Percentiles rank a stretch among this genome's conserved stretches.
phyloP scores from a whole-genome alignment of 2,888 invertebrate species.

The Strigamia maritima region DNA sequence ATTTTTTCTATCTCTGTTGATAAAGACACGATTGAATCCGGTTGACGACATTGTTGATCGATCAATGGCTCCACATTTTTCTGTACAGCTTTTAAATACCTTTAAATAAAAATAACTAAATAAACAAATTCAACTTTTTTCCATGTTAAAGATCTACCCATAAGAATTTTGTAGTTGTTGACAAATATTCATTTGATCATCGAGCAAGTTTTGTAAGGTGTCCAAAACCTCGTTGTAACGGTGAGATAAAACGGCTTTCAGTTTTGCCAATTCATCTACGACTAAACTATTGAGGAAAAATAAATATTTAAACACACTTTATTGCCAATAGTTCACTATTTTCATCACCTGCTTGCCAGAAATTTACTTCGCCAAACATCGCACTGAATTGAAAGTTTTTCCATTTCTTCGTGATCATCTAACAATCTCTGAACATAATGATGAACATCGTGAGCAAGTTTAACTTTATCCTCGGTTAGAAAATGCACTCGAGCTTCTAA shows the following conservation, averaged over 20 bases:
- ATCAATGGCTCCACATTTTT: background rate
- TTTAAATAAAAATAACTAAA: background rate
- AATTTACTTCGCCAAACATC: conserved; percentile 97
- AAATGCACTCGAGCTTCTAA: conserved; percentile 83
- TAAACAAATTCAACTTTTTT: background rate
- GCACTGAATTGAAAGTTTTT: conserved; percentile 87
- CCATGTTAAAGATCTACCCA: conserved; percentile 2
- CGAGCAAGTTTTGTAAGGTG: conserved; percentile 65
- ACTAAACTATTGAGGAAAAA: conserved; percentile 65
- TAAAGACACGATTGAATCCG: background rate
- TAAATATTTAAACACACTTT: background rate
- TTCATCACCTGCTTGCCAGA: conserved; percentile 74
- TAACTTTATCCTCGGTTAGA: conserved; percentile 86
- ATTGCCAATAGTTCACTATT: background rate
- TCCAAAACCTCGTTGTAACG: conserved; percentile 68
- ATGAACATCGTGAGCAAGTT: conserved; percentile 76
- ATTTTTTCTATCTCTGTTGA: background rate
- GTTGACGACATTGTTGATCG: background rate
- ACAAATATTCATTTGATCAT: conserved; percentile 62
- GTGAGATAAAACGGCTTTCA: conserved; percentile 74
- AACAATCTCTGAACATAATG: conserved; percentile 76
- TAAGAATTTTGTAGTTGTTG: background rate
- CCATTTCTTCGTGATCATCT: conserved; percentile 80
- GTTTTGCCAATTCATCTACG: conserved; percentile 85
- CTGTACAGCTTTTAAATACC: background rate